Evolutionary conservation across 2,888 invertebrate species (phyloP), one percentile per base, ranked within the genome.

Genomic region (Polymixis flavicincta): DNA sequence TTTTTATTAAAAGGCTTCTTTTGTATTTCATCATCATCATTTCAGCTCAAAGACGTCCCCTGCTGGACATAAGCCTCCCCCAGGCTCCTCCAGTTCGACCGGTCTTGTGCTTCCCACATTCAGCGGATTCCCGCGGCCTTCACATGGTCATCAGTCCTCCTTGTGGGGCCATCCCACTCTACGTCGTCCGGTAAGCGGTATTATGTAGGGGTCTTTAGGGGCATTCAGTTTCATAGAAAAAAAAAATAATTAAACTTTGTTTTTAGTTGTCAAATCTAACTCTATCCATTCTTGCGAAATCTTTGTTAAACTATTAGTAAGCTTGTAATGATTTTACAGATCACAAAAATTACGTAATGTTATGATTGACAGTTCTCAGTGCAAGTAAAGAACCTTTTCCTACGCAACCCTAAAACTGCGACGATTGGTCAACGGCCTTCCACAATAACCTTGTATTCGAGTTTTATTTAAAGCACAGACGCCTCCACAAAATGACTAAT

Each of bases 381-480:
- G 0, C 19, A 13, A 1, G 0, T 22, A 59, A 37, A 19, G 0
- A 13, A 48, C 57, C 22, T n/a, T 71, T 57, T 37, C 2, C 50
- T 22, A 65, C 57, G 63, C 61, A 85, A 69, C 87, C 73, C 85
- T 79, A 82, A 84, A 77, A 60, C 52, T 25, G 64, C 57, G 42
- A 22, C 61, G 32, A 63, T 75, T 86, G 88, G 82, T 80, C 86
- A 88, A 75, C 61, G 82, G 69, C 82, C 88, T 88, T 86, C 73
- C 50, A 55, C 66, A 70, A 68, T 81, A 87, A 83, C 86, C 88
- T 86, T 88, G 88, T 84, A 82, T 78, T 88, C 19, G 65, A 67
- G 84, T 79, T 78, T 74, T 82, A 88, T 88, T 81, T 71, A 55
- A 78, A 63, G 50, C 66, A 86, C 78, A 77, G 80, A 84, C 65